phyloP scores from a whole-genome alignment of 2,797 vertebrate genomes.

The Morelia viridis region DNA sequence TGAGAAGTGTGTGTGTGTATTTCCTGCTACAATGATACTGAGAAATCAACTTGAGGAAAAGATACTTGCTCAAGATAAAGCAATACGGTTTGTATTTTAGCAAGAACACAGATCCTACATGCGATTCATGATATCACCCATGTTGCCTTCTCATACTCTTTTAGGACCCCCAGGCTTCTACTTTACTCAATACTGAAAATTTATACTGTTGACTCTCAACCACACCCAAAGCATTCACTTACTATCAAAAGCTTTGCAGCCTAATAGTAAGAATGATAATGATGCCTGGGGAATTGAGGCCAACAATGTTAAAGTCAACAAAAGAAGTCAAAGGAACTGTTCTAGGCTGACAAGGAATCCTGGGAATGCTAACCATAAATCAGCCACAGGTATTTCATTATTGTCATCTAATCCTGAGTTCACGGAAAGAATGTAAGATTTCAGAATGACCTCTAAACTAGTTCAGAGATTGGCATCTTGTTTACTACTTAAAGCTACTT shows the following conservation, averaged over 20 bases:
- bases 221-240: not conserved
- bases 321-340: slow-evolving; percentile 12
- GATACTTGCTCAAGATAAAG: not conserved
- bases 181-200: not conserved
- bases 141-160: not conserved
- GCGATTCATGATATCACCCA: not conserved
- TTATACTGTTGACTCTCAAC: not conserved
- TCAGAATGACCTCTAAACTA: slow-evolving; percentile 22
- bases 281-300: not conserved
- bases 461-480: slow-evolving; percentile 23
- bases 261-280: not conserved
- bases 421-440: slow-evolving; percentile 23
- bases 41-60: not conserved
- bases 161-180: not conserved
- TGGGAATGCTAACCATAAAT: slow-evolving; percentile 34
- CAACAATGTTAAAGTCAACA: slow-evolving; percentile 17
- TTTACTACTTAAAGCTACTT: not conserved
- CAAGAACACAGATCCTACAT: not conserved
- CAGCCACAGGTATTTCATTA: slow-evolving; percentile 29
- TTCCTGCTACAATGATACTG: not conserved
- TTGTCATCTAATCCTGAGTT: slow-evolving; percentile 29
- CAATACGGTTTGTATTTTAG: not conserved
- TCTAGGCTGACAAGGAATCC: slow-evolving; percentile 15
- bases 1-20: not conserved
- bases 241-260: not conserved